Percentiles rank a stretch among this genome's conserved stretches.
Evolutionary conservation across 2,888 invertebrate genomes (phyloP).

Genomic region (Congeria kusceri): DNA sequence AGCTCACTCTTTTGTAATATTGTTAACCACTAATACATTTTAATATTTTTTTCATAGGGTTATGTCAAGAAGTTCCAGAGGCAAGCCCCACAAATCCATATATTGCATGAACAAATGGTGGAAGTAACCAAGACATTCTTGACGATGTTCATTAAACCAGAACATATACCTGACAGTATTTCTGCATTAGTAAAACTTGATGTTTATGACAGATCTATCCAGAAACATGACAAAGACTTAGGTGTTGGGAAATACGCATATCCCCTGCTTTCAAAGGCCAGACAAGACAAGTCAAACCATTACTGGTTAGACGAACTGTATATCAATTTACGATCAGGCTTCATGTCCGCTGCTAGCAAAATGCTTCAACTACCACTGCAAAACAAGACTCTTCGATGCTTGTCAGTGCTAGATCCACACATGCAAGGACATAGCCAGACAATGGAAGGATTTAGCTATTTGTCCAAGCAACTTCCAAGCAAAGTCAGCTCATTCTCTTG

Average conservation of each 20-base stretch:
- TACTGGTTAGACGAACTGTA: slow-evolving; percentile 15
- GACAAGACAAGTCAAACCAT: slow-evolving; percentile 10
- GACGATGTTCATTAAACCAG: slow-evolving; percentile 4
- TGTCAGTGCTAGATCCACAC: slow-evolving; percentile 24
- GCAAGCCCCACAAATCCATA: slow-evolving; percentile 22
- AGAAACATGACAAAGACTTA: slow-evolving; percentile 22
- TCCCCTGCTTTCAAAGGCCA: not conserved
- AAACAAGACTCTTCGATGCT: slow-evolving; percentile 6
- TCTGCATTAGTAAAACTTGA: not conserved
- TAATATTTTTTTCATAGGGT: too few species aligned
- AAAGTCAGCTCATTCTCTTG: too few species aligned
- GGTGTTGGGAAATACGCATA: slow-evolving; percentile 22
- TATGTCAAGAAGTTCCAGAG: slow-evolving; percentile 30
- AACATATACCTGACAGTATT: slow-evolving; percentile 1
- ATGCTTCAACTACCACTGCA: slow-evolving; percentile 17
- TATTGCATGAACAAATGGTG: slow-evolving; percentile 12
- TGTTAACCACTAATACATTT: too few species aligned
- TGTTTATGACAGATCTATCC: slow-evolving; percentile 1
- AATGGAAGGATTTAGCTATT: not conserved
- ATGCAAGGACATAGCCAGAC: slow-evolving; percentile 13
- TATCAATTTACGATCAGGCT: slow-evolving; percentile 20
- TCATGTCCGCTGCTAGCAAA: slow-evolving; percentile 20
- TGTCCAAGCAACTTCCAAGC: slow-evolving; percentile 12
- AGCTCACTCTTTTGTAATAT: too few species aligned
- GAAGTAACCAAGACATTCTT: slow-evolving; percentile 13